These are phyloP conservation scores for Isichthys henryi DNA, from an alignment of 2,113 vertebrate genomes.

Conservation along the genomic window DNA sequence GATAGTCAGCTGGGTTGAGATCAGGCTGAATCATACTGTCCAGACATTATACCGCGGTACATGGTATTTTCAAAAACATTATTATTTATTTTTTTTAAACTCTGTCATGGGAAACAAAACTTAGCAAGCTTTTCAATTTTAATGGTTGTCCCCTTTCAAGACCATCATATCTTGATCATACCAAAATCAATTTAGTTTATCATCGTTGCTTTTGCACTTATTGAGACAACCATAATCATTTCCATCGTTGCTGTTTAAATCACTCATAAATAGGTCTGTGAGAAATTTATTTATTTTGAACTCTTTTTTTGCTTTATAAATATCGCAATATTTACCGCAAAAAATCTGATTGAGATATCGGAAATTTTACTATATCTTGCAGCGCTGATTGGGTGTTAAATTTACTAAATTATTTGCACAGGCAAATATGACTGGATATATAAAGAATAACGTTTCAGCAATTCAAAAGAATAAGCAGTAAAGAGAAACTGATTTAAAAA, in stretches of 20 bases:
- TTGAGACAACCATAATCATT: not conserved
- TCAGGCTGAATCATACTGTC: not conserved
- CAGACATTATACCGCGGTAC: not conserved
- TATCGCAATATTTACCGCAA: not conserved
- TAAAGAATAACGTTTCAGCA: not conserved
- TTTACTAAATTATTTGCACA: not conserved
- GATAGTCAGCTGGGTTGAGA: not conserved
- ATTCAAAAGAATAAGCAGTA: not conserved
- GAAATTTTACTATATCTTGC: not conserved
- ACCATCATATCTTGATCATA: not conserved
- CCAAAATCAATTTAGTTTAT: not conserved
- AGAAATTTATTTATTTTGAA: not conserved
- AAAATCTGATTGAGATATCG: not conserved
- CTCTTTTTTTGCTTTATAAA: not conserved
- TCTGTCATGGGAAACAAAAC: not conserved
- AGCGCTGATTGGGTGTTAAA: not conserved
- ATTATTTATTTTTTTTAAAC: not conserved
- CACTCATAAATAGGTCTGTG: not conserved
- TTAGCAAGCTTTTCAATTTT: not conserved
- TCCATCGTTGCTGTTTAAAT: not conserved
- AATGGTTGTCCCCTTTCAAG: not conserved
- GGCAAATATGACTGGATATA: not conserved
- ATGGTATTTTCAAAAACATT: not conserved
- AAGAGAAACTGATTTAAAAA: not conserved
- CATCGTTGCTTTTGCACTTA: not conserved